These are phyloP conservation scores for Platycnemis pennipes DNA, from an alignment of 2,888 invertebrate genomes.

Conservation along the genomic window DNA sequence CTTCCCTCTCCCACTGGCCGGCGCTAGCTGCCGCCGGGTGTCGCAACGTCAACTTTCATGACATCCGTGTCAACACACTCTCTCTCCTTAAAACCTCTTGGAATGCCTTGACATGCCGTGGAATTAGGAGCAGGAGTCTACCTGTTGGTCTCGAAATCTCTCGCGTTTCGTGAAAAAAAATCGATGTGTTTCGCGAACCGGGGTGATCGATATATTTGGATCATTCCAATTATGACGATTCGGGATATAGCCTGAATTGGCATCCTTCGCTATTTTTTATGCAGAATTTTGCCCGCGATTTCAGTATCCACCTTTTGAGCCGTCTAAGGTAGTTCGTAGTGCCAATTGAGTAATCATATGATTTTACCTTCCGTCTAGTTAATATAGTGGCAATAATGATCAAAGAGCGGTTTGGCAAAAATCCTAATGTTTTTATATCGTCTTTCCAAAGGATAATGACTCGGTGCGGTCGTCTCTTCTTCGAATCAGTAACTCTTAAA, in stretches of 20 bases:
- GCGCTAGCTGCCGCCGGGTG: not conserved
- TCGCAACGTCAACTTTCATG: not conserved
- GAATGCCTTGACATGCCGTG: conserved; percentile 27
- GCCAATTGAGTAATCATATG: no score
- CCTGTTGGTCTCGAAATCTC: not conserved
- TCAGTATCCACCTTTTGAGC: not conserved
- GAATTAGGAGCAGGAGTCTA: not conserved
- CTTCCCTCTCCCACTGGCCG: not conserved
- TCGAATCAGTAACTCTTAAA: no score
- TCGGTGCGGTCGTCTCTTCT: no score
- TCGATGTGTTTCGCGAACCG: not conserved
- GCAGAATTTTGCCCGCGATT: not conserved
- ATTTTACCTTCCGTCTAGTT: no score
- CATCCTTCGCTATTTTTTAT: not conserved
- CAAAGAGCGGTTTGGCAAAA: no score
- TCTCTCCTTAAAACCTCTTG: not conserved
- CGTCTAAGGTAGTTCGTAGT: not conserved
- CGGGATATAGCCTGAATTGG: not conserved
- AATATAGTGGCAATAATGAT: no score
- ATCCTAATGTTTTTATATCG: no score
- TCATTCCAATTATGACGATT: not conserved
- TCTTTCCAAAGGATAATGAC: no score
- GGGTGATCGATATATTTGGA: not conserved
- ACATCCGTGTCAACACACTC: conserved; percentile 31
- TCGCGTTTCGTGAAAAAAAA: not conserved